These are phyloP conservation scores for Caenorhabditis becei DNA, from an alignment of 2,888 invertebrate genomes.

Conservation along the genomic window DNA sequence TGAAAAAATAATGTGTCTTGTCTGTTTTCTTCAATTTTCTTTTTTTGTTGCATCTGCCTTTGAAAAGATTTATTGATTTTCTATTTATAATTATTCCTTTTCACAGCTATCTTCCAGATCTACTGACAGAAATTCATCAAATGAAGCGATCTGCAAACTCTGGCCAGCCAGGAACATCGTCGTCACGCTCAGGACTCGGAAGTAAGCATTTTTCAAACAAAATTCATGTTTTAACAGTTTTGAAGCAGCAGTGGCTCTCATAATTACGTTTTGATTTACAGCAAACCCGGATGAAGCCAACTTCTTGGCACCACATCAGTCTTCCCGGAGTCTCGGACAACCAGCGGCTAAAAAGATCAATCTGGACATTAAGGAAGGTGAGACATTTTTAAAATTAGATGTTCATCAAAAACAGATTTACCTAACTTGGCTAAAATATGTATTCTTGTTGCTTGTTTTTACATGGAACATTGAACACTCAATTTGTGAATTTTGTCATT, in stretches of 20 bases:
- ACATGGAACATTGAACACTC: no score
- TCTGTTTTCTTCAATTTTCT: background rate
- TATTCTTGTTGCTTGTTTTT: no score
- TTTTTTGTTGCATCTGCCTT: background rate
- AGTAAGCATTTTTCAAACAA: conserved; percentile 3
- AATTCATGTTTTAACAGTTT: background rate
- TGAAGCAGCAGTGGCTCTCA: no score
- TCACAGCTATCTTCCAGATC: background rate
- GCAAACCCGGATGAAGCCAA: background rate
- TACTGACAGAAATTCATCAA: background rate
- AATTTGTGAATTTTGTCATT: background rate
- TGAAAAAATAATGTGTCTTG: conserved; percentile 10
- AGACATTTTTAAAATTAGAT: background rate
- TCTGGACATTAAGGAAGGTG: conserved; percentile 36
- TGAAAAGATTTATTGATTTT: no score
- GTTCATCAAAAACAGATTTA: no score
- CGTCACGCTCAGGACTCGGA: background rate
- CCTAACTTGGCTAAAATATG: no score
- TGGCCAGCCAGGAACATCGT: conserved; percentile 30
- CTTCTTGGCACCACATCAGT: background rate
- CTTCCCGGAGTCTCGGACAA: background rate
- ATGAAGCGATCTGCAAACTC: conserved; percentile 26
- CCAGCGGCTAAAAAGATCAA: conserved; percentile 37
- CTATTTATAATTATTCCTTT: background rate
- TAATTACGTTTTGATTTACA: no score